Evolutionary conservation across 2,888 invertebrate species (phyloP).

Genomic region (Tipula confusa): DNA sequence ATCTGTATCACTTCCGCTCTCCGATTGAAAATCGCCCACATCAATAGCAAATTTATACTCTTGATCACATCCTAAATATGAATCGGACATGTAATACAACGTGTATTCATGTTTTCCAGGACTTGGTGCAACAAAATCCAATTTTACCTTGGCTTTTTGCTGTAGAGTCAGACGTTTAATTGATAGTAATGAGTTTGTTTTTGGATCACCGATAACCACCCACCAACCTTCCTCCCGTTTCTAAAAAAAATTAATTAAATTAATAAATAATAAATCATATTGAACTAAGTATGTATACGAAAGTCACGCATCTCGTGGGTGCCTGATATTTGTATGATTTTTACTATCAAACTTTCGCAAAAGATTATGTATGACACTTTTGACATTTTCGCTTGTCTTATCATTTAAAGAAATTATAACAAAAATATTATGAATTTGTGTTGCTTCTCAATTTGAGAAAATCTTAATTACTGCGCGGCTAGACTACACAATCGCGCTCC

Average conservation of each 20-base stretch:
- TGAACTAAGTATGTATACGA: neutral
- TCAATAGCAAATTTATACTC: constrained; percentile 91
- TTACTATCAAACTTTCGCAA: neutral
- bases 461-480: neutral
- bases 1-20: constrained; percentile 56
- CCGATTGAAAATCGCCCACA: constrained; percentile 70
- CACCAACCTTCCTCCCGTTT: constrained; percentile 94
- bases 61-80: constrained; percentile 98
- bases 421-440: neutral
- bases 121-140: constrained; percentile 81
- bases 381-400: neutral
- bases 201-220: constrained; percentile 98
- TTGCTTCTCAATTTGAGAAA: neutral
- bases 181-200: constrained; percentile 87
- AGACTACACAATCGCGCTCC: neutral
- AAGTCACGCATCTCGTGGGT: constrained; percentile 1
- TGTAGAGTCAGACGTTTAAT: constrained; percentile 95
- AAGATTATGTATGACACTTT: neutral
- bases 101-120: constrained; percentile 87
- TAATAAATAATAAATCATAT: no score
- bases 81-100: constrained; percentile 98
- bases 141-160: constrained; percentile 77
- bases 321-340: neutral
- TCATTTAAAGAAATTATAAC: neutral
- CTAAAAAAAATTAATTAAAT: constrained; percentile 51